Evolutionary conservation across 1,140 invertebrate species (phyloP), one percentile per base, ranked within the genome.

Genomic region (Epicauta chinensis): DNA sequence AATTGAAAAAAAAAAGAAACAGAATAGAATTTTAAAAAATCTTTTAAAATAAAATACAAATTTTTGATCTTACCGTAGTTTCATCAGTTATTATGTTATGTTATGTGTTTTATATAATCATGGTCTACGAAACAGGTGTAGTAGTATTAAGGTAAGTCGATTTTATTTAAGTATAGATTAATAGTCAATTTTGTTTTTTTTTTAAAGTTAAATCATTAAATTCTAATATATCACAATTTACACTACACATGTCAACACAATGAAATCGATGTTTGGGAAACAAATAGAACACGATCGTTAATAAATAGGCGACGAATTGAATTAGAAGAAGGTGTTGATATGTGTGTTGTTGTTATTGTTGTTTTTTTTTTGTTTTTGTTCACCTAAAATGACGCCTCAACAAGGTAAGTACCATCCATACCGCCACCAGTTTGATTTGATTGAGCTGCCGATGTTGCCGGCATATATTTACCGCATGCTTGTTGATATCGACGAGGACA

Each of bases 401-500:
- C 86, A 63, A 89, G 77, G 71, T 87, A 88, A 62, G 86, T 87
- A 65, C 81, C 85, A 66, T 87, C 85, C 82, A 86, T 83, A 58
- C 81, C 82, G 56, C 82, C 82, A 65, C 84, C 83, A 54, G 83
- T 84, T 75, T 86, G 83, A 70, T 84, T 86, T 60, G 79, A 84
- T 72, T 84, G 81, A 61, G 81, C 82, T 56, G 80, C 83, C 66
- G 82, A 79, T 55, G 85, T 82, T 50, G 86, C 85, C 60, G 86
- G 84, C 78, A 88, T 87, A 75, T 89, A 88, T 72, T 87, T 87
- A 66, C 82, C 84, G 72, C 84, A 86, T 61, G 84, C 83, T 78
- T 87, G 83, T 80, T 85, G 89, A 73, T 93, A 92, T 71, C 88
- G 84, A 71, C 91, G 86, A 10, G 88, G 86, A 70, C 89, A 92